phyloP scores from a whole-genome alignment of 1,140 invertebrate genomes.

The Armadillidium nasatum region DNA sequence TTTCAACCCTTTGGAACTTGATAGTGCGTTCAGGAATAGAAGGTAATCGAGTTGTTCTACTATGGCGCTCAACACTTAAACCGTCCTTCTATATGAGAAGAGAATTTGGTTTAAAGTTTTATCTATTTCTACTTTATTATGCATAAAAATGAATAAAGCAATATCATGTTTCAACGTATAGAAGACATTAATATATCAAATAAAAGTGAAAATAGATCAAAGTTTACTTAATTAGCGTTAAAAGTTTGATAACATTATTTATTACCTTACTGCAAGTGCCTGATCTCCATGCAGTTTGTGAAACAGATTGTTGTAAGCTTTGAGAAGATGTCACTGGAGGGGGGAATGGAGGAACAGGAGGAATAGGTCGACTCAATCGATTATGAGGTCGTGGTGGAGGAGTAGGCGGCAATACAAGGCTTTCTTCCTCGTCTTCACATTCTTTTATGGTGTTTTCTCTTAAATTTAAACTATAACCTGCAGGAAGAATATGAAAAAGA shows the following conservation, averaged over 20 bases:
- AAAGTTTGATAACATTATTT: too few species aligned
- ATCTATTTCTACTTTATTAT: too few species aligned
- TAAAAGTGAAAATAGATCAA: too few species aligned
- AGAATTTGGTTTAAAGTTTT: too few species aligned
- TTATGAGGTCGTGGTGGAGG: slow-evolving; percentile 35
- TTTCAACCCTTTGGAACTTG: slow-evolving; percentile 57
- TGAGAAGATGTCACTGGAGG: slow-evolving; percentile 35
- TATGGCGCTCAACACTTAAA: slow-evolving; percentile 50
- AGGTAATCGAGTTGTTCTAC: slow-evolving; percentile 68
- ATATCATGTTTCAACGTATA: too few species aligned
- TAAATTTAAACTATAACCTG: too few species aligned
- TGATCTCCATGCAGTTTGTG: slow-evolving; percentile 18
- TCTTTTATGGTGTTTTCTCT: not conserved
- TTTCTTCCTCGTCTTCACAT: slow-evolving; percentile 22
- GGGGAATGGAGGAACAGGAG: slow-evolving; percentile 33
- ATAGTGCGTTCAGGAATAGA: slow-evolving; percentile 70
- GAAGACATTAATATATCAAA: too few species aligned
- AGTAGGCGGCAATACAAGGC: slow-evolving; percentile 13
- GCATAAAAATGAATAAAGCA: too few species aligned
- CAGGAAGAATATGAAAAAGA: too few species aligned
- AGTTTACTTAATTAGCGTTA: too few species aligned
- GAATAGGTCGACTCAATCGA: slow-evolving; percentile 30
- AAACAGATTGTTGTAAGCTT: slow-evolving; percentile 20
- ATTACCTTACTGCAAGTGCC: not conserved
- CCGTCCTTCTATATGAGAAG: not conserved